These are phyloP conservation scores for Isichthys henryi DNA, from an alignment of 2,113 vertebrate genomes.

Conservation along the genomic window DNA sequence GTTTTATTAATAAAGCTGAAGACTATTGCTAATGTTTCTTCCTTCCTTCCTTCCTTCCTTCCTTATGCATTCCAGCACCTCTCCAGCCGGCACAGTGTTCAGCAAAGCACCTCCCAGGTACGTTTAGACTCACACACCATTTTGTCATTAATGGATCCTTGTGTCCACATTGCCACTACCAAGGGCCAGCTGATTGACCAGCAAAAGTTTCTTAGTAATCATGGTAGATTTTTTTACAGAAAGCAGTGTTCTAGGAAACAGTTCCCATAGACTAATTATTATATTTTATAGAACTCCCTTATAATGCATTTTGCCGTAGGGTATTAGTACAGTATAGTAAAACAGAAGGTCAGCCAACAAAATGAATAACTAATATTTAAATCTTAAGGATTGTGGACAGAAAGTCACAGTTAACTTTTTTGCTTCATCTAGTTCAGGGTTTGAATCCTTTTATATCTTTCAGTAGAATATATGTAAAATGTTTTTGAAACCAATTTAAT, in stretches of 20 bases:
- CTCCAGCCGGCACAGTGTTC: conserved; percentile 90
- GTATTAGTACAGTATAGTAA: neutral
- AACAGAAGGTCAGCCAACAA: neutral
- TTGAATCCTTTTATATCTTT: neutral
- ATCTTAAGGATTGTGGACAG: neutral
- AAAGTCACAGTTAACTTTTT: neutral
- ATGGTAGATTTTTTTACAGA: neutral
- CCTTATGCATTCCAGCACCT: conserved; percentile 73
- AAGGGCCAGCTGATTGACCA: neutral
- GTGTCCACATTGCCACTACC: neutral
- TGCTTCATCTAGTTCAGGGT: neutral
- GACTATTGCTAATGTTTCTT: neutral
- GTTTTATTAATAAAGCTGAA: neutral
- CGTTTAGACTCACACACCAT: neutral
- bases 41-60: conserved; percentile 26
- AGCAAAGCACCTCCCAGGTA: conserved; percentile 92
- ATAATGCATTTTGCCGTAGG: neutral
- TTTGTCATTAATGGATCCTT: neutral
- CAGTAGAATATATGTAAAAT: neutral
- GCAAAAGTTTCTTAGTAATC: neutral
- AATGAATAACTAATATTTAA: neutral
- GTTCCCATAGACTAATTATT: neutral
- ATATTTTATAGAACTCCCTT: neutral
- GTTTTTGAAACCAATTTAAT: neutral
- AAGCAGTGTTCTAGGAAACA: neutral